Conservation (phyloP, 92 coral and sea anemone genomes). For the Scolanthus callimorphus region DNA sequence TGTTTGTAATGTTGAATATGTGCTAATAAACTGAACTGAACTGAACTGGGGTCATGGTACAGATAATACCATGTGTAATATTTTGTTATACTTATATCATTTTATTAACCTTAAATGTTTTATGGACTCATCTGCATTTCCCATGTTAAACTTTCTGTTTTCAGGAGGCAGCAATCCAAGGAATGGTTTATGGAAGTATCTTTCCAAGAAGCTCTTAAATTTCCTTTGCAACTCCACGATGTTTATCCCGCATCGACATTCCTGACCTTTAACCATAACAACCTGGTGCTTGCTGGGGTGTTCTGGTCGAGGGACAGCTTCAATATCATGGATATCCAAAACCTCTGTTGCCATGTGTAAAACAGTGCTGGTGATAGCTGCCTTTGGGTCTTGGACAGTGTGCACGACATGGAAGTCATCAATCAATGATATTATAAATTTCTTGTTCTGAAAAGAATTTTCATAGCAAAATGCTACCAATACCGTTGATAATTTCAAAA, state of each 20-base stretch:
- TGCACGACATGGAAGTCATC: constrained; percentile 43
- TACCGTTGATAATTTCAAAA: no score
- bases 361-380: constrained; percentile 14
- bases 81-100: not conserved
- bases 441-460: constrained; percentile 9
- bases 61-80: not conserved
- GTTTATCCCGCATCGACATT: constrained; percentile 20
- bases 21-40: no score
- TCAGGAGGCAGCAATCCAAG: constrained; percentile 7
- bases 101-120: constrained; percentile 36
- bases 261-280: constrained; percentile 1
- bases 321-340: constrained; percentile 3
- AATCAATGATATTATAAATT: constrained; percentile 18
- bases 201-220: not conserved
- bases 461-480: not conserved
- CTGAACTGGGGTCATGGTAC: not conserved
- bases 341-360: constrained; percentile 43
- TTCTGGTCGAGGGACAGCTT: constrained; percentile 13
- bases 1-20: no score
- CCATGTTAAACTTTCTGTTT: constrained; percentile 19
- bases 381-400: constrained; percentile 34
- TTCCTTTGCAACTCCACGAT: not conserved
- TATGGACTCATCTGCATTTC: constrained; percentile 19
- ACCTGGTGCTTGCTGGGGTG: not conserved
- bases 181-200: constrained; percentile 4